Percentiles rank a stretch among this genome's conserved stretches.
Evolutionary conservation across 2,113 vertebrate species (phyloP).

Genomic region (Neotoma lepida): DNA sequence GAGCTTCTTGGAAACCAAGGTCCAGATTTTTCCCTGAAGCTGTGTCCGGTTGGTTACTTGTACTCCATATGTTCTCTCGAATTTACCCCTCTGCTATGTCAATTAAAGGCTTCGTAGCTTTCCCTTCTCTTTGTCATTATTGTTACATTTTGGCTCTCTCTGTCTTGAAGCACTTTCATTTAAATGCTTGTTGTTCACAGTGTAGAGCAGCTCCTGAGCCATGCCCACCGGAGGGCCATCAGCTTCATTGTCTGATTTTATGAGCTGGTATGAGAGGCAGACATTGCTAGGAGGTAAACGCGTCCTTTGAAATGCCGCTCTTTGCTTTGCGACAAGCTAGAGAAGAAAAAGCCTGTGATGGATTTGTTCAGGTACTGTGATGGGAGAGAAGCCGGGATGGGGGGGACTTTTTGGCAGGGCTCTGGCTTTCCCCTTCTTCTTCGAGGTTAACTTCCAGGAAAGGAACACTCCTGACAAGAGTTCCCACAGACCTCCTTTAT

Average conservation of each 20-base stretch:
- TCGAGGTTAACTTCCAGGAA: not conserved
- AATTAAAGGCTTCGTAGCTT: constrained; percentile 53
- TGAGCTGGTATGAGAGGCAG: constrained; percentile 52
- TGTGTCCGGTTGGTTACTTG: constrained; percentile 64
- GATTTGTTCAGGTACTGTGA: constrained; percentile 23
- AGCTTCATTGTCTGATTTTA: constrained; percentile 75
- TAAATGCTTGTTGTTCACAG: constrained; percentile 65
- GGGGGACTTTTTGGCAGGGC: constrained; percentile 36
- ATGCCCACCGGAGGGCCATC: not conserved
- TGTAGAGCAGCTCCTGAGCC: constrained; percentile 57
- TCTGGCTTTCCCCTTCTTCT: constrained; percentile 40
- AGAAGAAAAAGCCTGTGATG: constrained; percentile 44
- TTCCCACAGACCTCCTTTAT: not conserved
- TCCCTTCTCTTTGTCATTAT: constrained; percentile 14
- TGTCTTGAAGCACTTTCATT: constrained; percentile 69
- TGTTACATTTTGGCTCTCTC: constrained; percentile 67
- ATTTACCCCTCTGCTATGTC: constrained; percentile 68
- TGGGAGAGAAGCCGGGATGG: constrained; percentile 55
- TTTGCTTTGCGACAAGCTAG: constrained; percentile 66
- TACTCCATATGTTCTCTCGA: constrained; percentile 54
- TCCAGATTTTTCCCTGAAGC: constrained; percentile 67
- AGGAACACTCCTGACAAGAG: not conserved
- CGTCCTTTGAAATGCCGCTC: constrained; percentile 72
- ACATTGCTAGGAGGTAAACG: constrained; percentile 54
- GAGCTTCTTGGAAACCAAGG: constrained; percentile 62